Evolutionary conservation across 1,140 invertebrate genomes (phyloP), one percentile per base, ranked within the genome.

Genomic region (Zaprionus gabonicus): DNA sequence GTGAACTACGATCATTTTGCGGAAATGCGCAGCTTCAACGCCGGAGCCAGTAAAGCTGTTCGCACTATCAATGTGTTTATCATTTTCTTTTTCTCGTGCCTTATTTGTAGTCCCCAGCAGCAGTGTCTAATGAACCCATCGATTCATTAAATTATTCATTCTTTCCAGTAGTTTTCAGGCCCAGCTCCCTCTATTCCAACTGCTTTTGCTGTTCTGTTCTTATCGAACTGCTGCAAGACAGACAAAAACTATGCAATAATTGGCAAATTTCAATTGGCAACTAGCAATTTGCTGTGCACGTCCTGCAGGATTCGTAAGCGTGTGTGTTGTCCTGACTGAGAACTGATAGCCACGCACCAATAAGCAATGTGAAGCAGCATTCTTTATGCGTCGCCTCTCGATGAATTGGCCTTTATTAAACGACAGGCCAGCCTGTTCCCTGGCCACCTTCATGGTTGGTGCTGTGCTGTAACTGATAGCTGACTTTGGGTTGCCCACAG

Each of bases 311-410:
- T 28, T 28, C 31, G 2, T 77, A 59, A 34, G 38, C 9, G 36
- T 63, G 34, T 38, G 34, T 25, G 25, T 46, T 31, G 17, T 63
- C 46, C 74, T 82, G 77, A 36, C 53, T 55, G 36, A 23, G 57
- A 55, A 23, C 80, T 58, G 84, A 87, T 87, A 87, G 71, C 55
- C 57, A 84, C 81, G 84, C 83, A 71, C 81, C 81, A 87, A 78
- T 87, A 74, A 66, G 68, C 83, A 86, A 77, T 86, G 70, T 64
- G 80, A 76, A 70, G 25, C 41, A 59, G n/a, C 0, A 71, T 31
- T 15, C 80, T 69, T 53, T 69, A 58, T 49, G 59, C 25, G 55
- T 57, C 13, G 60, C 10, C 12, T 41, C 34, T 59, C 73, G 64
- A 34, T 67, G 58, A 75, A 76, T 76, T 71, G 59, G 62, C 17